Conservation (phyloP, 2,888 invertebrate species). For the Caenorhabditis sp. region DNA sequence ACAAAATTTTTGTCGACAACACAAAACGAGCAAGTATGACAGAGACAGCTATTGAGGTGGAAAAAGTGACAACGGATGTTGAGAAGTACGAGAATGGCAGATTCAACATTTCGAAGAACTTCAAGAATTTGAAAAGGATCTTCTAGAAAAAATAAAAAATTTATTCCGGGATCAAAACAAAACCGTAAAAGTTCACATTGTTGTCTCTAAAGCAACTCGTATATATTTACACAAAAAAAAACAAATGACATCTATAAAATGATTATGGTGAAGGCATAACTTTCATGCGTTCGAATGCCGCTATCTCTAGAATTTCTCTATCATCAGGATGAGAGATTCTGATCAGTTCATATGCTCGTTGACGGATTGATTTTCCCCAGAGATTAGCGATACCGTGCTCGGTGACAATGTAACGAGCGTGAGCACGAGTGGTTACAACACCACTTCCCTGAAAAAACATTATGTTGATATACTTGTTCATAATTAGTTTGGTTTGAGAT, state of each 20-base stretch:
- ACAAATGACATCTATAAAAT: background rate
- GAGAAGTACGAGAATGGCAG: constrained; percentile 5
- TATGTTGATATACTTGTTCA: no score
- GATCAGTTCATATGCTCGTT: constrained; percentile 88
- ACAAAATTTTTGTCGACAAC: constrained; percentile 18
- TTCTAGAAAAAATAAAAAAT: background rate
- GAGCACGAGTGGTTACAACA: constrained; percentile 88
- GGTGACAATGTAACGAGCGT: constrained; percentile 90
- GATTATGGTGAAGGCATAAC: constrained; percentile 53
- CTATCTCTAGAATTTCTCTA: constrained; percentile 83
- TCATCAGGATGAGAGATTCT: constrained; percentile 88
- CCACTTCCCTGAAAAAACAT: constrained; percentile 82
- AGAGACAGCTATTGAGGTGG: constrained; percentile 12
- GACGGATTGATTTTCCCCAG: constrained; percentile 74
- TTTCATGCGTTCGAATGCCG: constrained; percentile 80
- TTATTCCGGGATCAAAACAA: background rate
- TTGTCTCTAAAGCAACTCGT: background rate
- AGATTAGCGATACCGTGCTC: constrained; percentile 77
- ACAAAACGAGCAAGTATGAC: constrained; percentile 13
- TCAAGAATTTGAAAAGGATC: constrained; percentile 10
- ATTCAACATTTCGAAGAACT: constrained; percentile 16
- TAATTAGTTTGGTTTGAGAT: background rate
- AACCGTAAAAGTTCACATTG: background rate
- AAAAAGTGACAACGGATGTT: constrained; percentile 2
- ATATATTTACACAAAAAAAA: background rate